These are phyloP conservation scores for Stegodyphus dumicola DNA, from an alignment of 1,140 invertebrate species.

Conservation along the genomic window DNA sequence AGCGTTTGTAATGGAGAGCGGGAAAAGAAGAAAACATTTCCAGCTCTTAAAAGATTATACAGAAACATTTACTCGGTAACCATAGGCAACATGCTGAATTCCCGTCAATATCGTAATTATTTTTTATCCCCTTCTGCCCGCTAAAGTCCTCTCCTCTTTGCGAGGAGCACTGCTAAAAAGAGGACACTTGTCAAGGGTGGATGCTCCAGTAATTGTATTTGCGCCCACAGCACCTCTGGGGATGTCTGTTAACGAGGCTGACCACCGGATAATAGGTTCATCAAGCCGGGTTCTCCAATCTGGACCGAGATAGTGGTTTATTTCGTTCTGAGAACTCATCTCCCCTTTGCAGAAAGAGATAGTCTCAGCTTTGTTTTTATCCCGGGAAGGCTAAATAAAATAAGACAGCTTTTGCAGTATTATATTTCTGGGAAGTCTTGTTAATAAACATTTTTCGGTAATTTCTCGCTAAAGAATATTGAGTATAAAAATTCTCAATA, in stretches of 20 bases:
- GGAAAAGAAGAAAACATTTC: too few species aligned
- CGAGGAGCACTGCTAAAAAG: constrained; percentile 1
- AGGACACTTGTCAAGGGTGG: constrained; percentile 20
- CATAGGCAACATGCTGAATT: constrained; percentile 25
- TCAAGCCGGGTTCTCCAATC: constrained; percentile 26
- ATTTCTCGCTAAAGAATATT: too few species aligned
- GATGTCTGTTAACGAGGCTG: constrained; percentile 13
- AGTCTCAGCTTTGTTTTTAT: too few species aligned
- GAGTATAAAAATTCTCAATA: too few species aligned
- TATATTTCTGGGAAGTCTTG: too few species aligned
- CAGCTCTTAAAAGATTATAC: neutral
- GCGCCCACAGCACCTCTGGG: constrained; percentile 7
- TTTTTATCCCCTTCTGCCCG: neutral
- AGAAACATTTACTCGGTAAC: constrained; percentile 11
- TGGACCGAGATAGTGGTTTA: neutral
- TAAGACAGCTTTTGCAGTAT: too few species aligned
- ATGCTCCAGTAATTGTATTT: constrained; percentile 19
- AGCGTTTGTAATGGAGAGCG: too few species aligned
- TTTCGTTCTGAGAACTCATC: too few species aligned
- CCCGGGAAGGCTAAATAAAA: too few species aligned
- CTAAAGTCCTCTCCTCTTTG: neutral
- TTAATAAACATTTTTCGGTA: too few species aligned
- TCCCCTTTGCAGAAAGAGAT: too few species aligned
- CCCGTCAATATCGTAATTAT: constrained; percentile 35
- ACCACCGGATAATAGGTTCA: constrained; percentile 28